Percentiles rank a stretch among this genome's conserved stretches.
Evolutionary conservation across 2,797 vertebrate species (phyloP).

Genomic region (Artibeus jamaicensis): DNA sequence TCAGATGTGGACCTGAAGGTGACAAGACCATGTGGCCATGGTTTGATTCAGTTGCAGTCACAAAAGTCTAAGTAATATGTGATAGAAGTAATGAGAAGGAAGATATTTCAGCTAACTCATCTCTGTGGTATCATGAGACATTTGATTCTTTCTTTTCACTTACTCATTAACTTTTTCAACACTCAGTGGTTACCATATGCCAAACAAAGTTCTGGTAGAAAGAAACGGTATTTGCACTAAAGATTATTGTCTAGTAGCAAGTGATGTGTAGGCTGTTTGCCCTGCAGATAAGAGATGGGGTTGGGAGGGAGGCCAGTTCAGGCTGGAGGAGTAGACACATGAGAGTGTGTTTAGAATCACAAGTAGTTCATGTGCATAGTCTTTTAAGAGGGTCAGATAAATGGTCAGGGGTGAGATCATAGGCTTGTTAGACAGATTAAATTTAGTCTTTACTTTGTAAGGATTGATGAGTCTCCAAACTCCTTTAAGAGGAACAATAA

Average conservation of each 20-base stretch:
- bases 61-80: neutral
- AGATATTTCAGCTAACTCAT: neutral
- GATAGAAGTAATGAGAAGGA: neutral
- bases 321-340: neutral
- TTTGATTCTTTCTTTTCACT: conserved; percentile 45
- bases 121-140: neutral
- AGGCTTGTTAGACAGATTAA: neutral
- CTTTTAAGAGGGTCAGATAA: neutral
- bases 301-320: conserved; percentile 3
- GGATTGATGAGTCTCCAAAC: neutral
- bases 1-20: neutral
- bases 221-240: conserved; percentile 32
- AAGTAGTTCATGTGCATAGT: neutral
- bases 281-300: neutral
- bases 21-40: neutral
- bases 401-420: neutral
- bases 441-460: conserved; percentile 4
- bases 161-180: conserved; percentile 35
- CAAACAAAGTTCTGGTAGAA: neutral
- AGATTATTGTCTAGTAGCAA: neutral
- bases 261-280: conserved; percentile 14
- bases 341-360: neutral
- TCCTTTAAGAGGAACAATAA: neutral
- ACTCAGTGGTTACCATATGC: neutral
- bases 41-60: neutral